Evolutionary conservation across 2,113 vertebrate genomes (phyloP).

Genomic region (Macaca nemestrina): DNA sequence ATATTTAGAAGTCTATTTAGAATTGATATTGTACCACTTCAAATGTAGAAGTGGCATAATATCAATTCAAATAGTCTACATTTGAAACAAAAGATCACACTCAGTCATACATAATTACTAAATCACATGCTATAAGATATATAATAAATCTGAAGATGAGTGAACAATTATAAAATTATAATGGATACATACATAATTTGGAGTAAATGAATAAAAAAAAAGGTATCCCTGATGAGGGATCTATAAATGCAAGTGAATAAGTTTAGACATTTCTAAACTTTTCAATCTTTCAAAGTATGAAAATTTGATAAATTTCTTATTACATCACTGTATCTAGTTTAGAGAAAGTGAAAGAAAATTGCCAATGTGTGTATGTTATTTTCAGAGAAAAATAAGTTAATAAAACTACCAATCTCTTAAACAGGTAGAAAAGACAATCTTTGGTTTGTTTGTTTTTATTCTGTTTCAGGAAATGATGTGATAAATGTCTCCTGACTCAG

Average conservation of each 20-base stretch:
- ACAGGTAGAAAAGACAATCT: not conserved
- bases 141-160: not conserved
- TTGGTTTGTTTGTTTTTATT: not conserved
- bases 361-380: not conserved
- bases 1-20: not conserved
- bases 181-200: not conserved
- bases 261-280: not conserved
- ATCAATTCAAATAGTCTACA: too few species aligned
- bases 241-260: not conserved
- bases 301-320: not conserved
- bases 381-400: not conserved
- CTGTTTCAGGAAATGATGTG: not conserved
- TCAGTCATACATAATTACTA: not conserved
- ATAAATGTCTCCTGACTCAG: not conserved
- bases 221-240: not conserved
- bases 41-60: too few species aligned
- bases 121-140: not conserved
- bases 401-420: not conserved
- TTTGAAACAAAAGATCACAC: not conserved
- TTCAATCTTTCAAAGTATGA: not conserved
- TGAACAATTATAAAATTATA: not conserved
- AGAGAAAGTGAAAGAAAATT: not conserved
- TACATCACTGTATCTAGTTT: not conserved
- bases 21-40: not conserved
- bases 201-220: not conserved